Percentiles rank a stretch among this genome's conserved stretches.
These are phyloP conservation scores for Dryadula phaetusa DNA, from an alignment of 2,888 invertebrate genomes.

Conservation along the genomic window DNA sequence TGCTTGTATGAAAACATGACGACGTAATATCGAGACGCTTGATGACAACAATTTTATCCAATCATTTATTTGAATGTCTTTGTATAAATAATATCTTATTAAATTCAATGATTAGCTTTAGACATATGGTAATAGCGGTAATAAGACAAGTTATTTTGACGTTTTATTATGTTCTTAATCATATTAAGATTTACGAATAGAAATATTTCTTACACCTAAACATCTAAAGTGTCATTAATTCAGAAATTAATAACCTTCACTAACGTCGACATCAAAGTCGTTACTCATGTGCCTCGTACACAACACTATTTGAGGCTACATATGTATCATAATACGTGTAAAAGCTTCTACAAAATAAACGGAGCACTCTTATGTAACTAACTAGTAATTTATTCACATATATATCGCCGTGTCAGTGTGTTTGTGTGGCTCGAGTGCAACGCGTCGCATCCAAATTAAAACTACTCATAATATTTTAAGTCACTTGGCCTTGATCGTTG, in stretches of 20 bases:
- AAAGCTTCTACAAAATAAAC: constrained; percentile 3
- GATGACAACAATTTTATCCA: constrained; percentile 37
- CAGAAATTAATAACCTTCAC: constrained; percentile 29
- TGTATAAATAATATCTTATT: constrained; percentile 47
- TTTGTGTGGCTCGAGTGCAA: constrained; percentile 37
- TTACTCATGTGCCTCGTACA: constrained; percentile 6
- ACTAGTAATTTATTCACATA: constrained; percentile 4
- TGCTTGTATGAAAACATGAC: constrained; percentile 46
- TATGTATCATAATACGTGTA: constrained; percentile 5
- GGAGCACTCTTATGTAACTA: constrained; percentile 14
- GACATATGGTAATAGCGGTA: constrained; percentile 40
- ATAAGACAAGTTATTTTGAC: constrained; percentile 44
- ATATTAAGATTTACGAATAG: constrained; percentile 33
- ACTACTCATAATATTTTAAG: constrained; percentile 38
- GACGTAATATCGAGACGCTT: constrained; percentile 42
- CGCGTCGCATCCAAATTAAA: constrained; percentile 31
- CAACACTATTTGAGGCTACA: constrained; percentile 4
- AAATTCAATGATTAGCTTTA: constrained; percentile 43
- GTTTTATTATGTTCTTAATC: constrained; percentile 41
- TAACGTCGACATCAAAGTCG: constrained; percentile 31
- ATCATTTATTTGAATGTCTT: constrained; percentile 45
- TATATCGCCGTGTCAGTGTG: constrained; percentile 31
- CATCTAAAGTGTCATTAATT: constrained; percentile 32
- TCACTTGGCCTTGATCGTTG: constrained; percentile 70
- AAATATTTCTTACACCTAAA: constrained; percentile 34